phyloP scores from a whole-genome alignment of 2,797 vertebrate species.

The Caiman crocodilus region DNA sequence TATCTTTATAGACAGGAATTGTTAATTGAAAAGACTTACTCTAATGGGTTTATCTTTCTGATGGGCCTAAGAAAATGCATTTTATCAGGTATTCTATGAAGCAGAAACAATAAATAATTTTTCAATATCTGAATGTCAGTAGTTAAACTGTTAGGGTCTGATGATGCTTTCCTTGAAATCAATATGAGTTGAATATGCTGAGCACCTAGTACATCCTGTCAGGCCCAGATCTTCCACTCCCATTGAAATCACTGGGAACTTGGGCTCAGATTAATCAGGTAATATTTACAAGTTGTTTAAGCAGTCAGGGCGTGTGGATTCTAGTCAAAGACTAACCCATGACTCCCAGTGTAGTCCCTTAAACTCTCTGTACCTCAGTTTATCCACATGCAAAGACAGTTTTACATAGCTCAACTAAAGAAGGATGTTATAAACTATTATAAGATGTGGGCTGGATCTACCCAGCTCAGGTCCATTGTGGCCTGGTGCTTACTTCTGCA shows the following conservation, averaged over 20 bases:
- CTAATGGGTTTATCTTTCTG: neutral
- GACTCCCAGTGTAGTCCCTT: neutral
- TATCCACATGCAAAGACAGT: neutral
- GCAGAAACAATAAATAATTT: neutral
- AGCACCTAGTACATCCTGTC: neutral
- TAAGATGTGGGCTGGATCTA: neutral
- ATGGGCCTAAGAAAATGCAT: neutral
- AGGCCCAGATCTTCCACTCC: neutral
- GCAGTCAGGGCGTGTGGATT: neutral
- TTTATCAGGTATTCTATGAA: neutral
- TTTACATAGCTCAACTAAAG: neutral
- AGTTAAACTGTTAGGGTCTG: neutral
- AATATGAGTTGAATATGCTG: rapidly evolving
- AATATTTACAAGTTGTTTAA: neutral
- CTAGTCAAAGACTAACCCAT: neutral
- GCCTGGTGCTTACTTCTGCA: too few species aligned
- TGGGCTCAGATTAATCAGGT: neutral
- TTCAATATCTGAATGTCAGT: neutral
- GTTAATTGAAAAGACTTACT: neutral
- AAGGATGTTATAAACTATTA: neutral
- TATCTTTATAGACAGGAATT: conserved; percentile 13
- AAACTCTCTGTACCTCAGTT: neutral
- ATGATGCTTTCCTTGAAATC: neutral
- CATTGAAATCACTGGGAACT: neutral
- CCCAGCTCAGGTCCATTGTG: neutral